Base-by-base conservation (phyloP, 2,888 invertebrate species). In the Agonopterix alstromeriana region DNA sequence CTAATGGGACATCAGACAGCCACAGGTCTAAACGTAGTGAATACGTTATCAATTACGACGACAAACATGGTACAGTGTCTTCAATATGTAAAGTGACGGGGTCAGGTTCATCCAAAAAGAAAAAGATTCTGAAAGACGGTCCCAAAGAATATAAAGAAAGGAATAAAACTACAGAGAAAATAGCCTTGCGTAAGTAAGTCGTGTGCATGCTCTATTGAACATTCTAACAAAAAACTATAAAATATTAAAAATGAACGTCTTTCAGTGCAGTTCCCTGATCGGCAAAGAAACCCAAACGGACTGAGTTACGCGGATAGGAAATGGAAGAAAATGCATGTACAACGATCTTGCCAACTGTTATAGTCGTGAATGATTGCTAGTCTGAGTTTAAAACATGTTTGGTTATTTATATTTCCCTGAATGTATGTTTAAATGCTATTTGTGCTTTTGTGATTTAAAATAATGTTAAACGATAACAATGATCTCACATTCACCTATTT, bases 41-140 rank as follows among this genome's bases (percentile, higher is more conserved):
- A 70, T 86, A 85, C 55, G 80, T 88, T 10, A 85, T 88, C 50
- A 87, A 88, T 58, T 88, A 88, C 51, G 82, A 87, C 52, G 87
- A 88, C 53, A 86, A 87, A 70, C 82, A 87, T 53, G 88, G 88
- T 56, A 86, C 86, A 8, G 82, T 87, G 3, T 82, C 88, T 8
- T 87, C 88, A 10, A 66, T 88, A 53, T 76, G 80, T 57, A 86
- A 87, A 78, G 67, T 85, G 44, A 73, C 77, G 50, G 70, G 63
- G 8, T 70, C 70, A 45, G 58, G 69, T 52, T 58, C 68, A 43
- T 70, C 76, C 44, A 79, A 71, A 61, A 70, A 68, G 55, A 83
- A 75, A 63, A 72, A 72, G 53, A 55, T 58, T 36, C 63, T 59
- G 49, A 74, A 73, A 65, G 75, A 77, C 46, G 71, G 60, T 51